A percentile compares a stretch with the other conserved stretches of the same genome.
These are phyloP conservation scores for Melanargia galathea DNA, from an alignment of 2,888 invertebrate species.

Conservation along the genomic window DNA sequence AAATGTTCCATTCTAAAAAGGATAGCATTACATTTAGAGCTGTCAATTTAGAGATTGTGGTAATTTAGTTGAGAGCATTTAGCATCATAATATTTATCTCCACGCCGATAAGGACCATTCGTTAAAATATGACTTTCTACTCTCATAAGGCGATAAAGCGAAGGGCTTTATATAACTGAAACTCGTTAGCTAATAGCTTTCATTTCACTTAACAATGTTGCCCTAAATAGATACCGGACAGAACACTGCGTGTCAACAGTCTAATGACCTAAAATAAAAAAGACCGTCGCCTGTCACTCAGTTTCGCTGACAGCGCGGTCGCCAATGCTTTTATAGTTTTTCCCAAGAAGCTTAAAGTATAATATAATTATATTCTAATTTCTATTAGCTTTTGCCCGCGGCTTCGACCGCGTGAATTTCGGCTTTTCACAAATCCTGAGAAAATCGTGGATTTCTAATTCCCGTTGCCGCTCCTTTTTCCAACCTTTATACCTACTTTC, in stretches of 20 bases:
- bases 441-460: too few relatives aligned
- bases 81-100: neutral
- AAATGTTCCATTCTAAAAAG: too few relatives aligned
- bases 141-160: constrained; percentile 17
- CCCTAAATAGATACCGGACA: constrained; percentile 22
- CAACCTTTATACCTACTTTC: too few relatives aligned
- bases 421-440: too few relatives aligned
- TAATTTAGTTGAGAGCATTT: neutral
- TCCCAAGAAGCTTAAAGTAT: too few relatives aligned
- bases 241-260: constrained; percentile 16
- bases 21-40: too few relatives aligned
- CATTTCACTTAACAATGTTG: constrained; percentile 21
- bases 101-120: constrained; percentile 22
- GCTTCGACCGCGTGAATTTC: too few relatives aligned
- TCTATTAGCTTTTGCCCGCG: too few relatives aligned
- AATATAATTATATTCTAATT: too few relatives aligned
- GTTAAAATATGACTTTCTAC: constrained; percentile 22
- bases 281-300: constrained; percentile 25
- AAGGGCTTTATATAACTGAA: constrained; percentile 27
- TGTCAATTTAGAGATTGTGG: too few relatives aligned
- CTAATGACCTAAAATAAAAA: constrained; percentile 31
- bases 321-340: constrained; percentile 23
- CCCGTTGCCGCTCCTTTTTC: too few relatives aligned
- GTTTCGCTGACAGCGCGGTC: constrained; percentile 20
- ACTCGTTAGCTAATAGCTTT: constrained; percentile 24